phyloP scores from a whole-genome alignment of 2,113 vertebrate genomes.

The Malurus elegans region DNA sequence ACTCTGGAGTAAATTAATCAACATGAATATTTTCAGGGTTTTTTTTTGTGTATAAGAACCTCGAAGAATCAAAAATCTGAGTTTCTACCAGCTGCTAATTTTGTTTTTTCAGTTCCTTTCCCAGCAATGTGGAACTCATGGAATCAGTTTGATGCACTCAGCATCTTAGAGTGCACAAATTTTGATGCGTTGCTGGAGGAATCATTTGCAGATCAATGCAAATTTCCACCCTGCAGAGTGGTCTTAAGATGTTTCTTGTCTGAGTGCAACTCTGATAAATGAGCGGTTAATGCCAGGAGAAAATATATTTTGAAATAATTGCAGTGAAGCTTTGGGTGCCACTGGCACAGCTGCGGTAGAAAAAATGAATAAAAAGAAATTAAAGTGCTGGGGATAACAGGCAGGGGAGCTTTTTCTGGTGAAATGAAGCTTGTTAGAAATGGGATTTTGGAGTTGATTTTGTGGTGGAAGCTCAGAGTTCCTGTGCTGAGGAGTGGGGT shows the following conservation, averaged over 20 bases:
- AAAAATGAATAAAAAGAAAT: neutral
- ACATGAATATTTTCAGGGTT: neutral
- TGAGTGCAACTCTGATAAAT: neutral
- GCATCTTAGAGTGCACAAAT: neutral
- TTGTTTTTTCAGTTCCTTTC: neutral
- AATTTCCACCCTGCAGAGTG: neutral
- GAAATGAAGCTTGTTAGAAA: neutral
- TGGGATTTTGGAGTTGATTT: neutral
- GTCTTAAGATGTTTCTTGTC: neutral
- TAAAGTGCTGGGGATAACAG: neutral
- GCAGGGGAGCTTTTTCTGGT: neutral
- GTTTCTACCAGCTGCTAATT: neutral
- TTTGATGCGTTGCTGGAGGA: neutral
- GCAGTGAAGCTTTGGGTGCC: neutral
- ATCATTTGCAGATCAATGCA: neutral
- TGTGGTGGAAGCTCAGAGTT: neutral
- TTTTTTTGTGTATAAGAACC: fast-evolving
- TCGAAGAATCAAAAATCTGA: neutral
- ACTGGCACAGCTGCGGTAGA: neutral
- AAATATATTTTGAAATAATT: neutral
- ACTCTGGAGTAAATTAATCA: neutral
- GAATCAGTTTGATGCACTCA: neutral
- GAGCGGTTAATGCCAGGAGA: neutral
- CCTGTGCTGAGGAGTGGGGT: neutral
- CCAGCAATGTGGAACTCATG: neutral